Conservation (phyloP, 1,140 invertebrate species). For the Leptopilina clavipes region DNA sequence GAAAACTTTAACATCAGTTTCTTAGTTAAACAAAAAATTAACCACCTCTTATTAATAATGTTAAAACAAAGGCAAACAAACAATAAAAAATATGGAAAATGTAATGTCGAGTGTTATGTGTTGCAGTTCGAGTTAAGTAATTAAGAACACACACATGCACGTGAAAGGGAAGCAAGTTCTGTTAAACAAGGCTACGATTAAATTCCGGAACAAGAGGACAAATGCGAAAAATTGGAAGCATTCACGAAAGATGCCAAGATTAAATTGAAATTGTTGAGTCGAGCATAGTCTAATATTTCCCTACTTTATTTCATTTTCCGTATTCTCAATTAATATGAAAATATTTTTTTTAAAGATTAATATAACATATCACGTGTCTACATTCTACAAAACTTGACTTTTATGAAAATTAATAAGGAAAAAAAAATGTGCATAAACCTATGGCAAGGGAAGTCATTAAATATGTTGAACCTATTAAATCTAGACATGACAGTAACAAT, state of each 20-base stretch:
- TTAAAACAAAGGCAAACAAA: constrained; percentile 16
- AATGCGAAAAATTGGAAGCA: constrained; percentile 5
- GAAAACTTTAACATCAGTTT: no score
- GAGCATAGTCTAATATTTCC: background rate
- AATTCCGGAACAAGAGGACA: constrained; percentile 5
- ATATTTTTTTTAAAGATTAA: constrained; percentile 4
- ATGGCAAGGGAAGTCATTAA: constrained; percentile 8
- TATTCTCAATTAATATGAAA: background rate
- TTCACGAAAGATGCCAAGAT: constrained; percentile 1
- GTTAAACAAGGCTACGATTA: constrained; percentile 21
- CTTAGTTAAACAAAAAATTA: background rate
- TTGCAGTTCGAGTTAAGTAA: constrained; percentile 7
- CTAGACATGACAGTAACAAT: no score
- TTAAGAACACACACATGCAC: constrained; percentile 47
- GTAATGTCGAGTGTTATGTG: constrained; percentile 25
- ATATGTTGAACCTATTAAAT: no score
- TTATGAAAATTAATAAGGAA: no score
- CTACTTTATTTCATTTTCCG: background rate
- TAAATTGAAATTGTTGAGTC: constrained; percentile 11
- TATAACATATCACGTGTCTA: constrained; percentile 10
- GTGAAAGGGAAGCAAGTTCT: constrained; percentile 56
- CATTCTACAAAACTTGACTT: constrained; percentile 15
- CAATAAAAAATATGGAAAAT: constrained; percentile 39
- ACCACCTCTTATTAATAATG: constrained; percentile 22
- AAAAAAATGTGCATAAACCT: background rate